phyloP scores from a whole-genome alignment of 2,888 invertebrate species.

The Meliscaeva auricollis region DNA sequence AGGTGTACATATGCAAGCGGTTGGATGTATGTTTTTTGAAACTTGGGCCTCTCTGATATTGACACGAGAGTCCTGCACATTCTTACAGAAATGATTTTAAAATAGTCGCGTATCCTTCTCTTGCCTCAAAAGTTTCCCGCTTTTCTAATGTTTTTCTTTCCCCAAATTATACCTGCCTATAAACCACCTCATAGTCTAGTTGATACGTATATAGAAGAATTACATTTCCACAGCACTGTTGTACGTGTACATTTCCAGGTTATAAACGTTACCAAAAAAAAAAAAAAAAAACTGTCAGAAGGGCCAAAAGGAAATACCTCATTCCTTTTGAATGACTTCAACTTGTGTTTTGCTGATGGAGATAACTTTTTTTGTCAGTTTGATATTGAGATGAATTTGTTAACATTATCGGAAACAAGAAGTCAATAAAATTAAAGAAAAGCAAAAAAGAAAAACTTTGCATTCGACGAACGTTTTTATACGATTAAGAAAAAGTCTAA shows the following conservation, averaged over 20 bases:
- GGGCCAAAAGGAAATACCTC: not conserved
- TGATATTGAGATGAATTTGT: conserved; percentile 1
- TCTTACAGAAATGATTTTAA: no score
- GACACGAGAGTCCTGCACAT: no score
- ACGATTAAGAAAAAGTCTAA: conserved; percentile 9
- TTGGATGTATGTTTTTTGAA: no score
- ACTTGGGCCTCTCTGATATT: no score
- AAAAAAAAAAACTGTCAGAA: not conserved
- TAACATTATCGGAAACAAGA: conserved; percentile 11
- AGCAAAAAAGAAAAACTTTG: not conserved
- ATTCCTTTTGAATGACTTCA: not conserved
- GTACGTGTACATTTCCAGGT: not conserved
- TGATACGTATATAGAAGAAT: no score
- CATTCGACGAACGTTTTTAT: not conserved
- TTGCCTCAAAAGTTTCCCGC: no score
- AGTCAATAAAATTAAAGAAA: not conserved
- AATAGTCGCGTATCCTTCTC: no score
- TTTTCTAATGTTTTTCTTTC: no score
- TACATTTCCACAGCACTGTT: not conserved
- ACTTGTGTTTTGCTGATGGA: conserved; percentile 7
- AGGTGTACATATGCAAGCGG: no score
- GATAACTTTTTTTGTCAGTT: conserved; percentile 14
- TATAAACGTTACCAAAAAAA: not conserved
- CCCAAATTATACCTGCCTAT: no score
- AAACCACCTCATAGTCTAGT: no score